A percentile compares a stretch with the other conserved stretches of the same genome.
Evolutionary conservation across 2,113 vertebrate species (phyloP).

Genomic region (Leiothrix lutea): DNA sequence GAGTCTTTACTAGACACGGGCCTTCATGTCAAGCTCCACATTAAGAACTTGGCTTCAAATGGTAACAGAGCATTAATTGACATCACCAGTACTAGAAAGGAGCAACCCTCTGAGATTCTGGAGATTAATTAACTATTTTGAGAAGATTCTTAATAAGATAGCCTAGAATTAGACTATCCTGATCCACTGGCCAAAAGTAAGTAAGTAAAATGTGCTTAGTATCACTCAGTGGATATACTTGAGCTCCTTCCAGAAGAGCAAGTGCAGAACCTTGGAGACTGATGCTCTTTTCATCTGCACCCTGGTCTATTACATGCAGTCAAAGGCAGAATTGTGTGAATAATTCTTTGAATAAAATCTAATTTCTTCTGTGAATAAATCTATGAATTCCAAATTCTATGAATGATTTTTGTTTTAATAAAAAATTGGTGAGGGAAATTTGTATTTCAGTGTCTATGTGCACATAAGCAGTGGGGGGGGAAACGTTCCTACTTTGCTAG

Average conservation of each 20-base stretch:
- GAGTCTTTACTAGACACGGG: slow-evolving; percentile 41
- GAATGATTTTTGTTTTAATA: no score
- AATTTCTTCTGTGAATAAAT: no score
- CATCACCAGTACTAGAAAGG: slow-evolving; percentile 24
- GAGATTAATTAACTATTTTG: neutral
- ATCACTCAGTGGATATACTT: neutral
- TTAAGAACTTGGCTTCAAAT: slow-evolving; percentile 47
- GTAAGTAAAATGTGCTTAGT: neutral
- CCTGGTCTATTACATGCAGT: no score
- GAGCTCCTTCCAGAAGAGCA: neutral
- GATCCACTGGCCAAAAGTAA: neutral
- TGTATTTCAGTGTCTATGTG: no score
- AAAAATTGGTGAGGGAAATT: no score
- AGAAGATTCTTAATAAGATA: neutral
- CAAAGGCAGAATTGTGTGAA: no score
- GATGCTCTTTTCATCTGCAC: no score
- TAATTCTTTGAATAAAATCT: no score
- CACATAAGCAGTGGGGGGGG: no score
- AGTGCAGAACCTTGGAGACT: neutral
- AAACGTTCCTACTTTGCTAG: no score
- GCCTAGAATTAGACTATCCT: neutral
- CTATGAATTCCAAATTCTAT: no score
- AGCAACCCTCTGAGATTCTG: slow-evolving; percentile 1
- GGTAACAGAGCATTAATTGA: slow-evolving; percentile 43
- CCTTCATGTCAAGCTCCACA: slow-evolving; percentile 50